Conservation (phyloP, 2,113 vertebrate species). For the Scomber scombrus region DNA sequence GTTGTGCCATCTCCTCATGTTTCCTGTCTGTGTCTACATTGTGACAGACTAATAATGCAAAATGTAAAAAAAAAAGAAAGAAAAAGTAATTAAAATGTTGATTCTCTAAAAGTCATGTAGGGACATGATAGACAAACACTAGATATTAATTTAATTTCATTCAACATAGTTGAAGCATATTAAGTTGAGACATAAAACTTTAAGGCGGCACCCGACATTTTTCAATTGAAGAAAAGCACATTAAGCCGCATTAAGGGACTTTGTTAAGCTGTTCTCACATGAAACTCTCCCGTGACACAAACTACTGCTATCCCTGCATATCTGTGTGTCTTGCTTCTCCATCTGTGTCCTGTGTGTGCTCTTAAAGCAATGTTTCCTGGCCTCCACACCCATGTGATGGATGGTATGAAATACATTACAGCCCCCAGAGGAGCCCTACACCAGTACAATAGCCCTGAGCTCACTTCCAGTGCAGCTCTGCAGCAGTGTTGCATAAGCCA, state of each 20-base stretch:
- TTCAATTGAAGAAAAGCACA: no score
- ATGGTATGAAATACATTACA: conserved; percentile 80
- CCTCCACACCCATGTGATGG: conserved; percentile 80
- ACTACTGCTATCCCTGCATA: conserved; percentile 56
- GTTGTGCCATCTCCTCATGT: neutral
- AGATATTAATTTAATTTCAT: no score
- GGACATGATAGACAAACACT: neutral
- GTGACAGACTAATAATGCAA: no score
- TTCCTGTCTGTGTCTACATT: no score
- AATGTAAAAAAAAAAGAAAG: neutral
- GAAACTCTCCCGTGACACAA: conserved; percentile 47
- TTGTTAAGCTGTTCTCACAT: neutral
- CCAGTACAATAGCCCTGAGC: conserved; percentile 79
- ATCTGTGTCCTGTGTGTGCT: conserved; percentile 81
- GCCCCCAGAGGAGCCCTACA: conserved; percentile 81
- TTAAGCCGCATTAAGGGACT: neutral
- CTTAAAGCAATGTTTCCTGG: conserved; percentile 79
- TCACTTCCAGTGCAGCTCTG: conserved; percentile 75
- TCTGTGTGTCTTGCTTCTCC: conserved; percentile 69
- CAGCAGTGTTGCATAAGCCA: conserved; percentile 57
- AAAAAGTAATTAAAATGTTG: neutral
- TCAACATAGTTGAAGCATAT: no score
- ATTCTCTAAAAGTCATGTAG: neutral
- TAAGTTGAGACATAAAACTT: neutral
- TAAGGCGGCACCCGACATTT: neutral